These are phyloP conservation scores for Hycleus phaleratus DNA, from an alignment of 1,140 invertebrate genomes.

Conservation along the genomic window DNA sequence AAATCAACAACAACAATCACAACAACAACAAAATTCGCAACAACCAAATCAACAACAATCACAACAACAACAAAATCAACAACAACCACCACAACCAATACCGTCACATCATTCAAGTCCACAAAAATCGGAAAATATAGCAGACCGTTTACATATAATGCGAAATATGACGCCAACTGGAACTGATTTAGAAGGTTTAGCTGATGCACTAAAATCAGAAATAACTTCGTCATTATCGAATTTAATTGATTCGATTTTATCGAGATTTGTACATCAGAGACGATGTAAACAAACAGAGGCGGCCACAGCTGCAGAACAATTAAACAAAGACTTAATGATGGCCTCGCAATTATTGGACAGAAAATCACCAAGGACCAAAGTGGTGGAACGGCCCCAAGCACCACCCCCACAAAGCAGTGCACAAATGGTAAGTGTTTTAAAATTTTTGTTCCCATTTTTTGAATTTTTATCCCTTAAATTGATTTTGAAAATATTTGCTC, in stretches of 20 bases:
- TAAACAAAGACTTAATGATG: constrained; percentile 71
- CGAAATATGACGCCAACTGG: constrained; percentile 54
- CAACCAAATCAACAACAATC: constrained; percentile 44
- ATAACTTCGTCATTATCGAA: constrained; percentile 74
- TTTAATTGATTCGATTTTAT: constrained; percentile 82
- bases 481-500: too few species aligned
- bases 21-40: constrained; percentile 45
- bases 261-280: constrained; percentile 73
- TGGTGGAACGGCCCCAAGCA: constrained; percentile 57
- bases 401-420: constrained; percentile 39
- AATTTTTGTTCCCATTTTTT: too few species aligned
- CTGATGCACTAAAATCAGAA: constrained; percentile 83
- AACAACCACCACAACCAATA: constrained; percentile 43
- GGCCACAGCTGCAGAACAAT: constrained; percentile 65
- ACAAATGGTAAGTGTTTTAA: constrained; percentile 29
- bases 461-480: too few species aligned
- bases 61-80: constrained; percentile 44
- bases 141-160: constrained; percentile 57
- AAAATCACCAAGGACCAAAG: constrained; percentile 74
- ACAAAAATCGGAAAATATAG: constrained; percentile 42
- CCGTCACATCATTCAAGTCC: constrained; percentile 37
- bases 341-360: constrained; percentile 72
- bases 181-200: constrained; percentile 75
- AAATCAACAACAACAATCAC: constrained; percentile 42
- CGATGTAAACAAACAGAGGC: constrained; percentile 70